Conservation (phyloP, 2,113 vertebrate species). For the Melanerpes formicivorus region DNA sequence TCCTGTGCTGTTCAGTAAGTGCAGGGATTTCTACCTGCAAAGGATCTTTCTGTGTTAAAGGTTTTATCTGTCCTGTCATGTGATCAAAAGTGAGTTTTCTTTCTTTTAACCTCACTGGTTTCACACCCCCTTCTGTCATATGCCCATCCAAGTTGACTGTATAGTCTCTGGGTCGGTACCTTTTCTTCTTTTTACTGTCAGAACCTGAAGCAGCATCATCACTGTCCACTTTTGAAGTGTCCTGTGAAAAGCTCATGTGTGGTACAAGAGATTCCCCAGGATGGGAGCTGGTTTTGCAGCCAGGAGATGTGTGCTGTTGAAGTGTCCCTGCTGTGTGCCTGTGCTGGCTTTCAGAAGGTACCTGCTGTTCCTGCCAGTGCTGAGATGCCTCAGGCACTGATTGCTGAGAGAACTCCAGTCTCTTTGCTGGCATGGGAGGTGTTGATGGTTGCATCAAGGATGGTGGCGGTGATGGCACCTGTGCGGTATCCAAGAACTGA, state of each 20-base stretch:
- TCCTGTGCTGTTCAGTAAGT: slow-evolving; percentile 80
- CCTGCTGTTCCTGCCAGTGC: slow-evolving; percentile 81
- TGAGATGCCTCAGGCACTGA: slow-evolving; percentile 57
- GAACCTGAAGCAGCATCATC: slow-evolving; percentile 77
- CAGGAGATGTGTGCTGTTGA: slow-evolving; percentile 63
- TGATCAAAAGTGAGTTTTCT: slow-evolving; percentile 91
- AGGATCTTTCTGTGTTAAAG: slow-evolving; percentile 83
- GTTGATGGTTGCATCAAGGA: slow-evolving; percentile 75
- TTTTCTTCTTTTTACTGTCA: slow-evolving; percentile 87
- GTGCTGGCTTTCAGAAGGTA: slow-evolving; percentile 74
- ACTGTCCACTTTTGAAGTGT: slow-evolving; percentile 76
- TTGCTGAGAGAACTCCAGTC: slow-evolving; percentile 73
- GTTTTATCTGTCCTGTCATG: slow-evolving; percentile 90
- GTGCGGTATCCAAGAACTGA: slow-evolving; percentile 73
- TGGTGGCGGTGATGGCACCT: slow-evolving; percentile 77
- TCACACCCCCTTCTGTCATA: slow-evolving; percentile 79
- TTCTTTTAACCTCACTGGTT: slow-evolving; percentile 92
- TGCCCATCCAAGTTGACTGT: slow-evolving; percentile 80
- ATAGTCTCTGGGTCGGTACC: slow-evolving; percentile 83
- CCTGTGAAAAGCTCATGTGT: slow-evolving; percentile 70
- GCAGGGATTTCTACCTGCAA: slow-evolving; percentile 74
- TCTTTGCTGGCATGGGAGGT: slow-evolving; percentile 72
- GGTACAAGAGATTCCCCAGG: slow-evolving; percentile 59
- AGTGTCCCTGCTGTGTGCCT: slow-evolving; percentile 70
- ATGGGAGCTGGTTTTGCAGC: slow-evolving; percentile 64